Percentiles rank a stretch among this genome's conserved stretches.
Conservation (phyloP, 2,113 vertebrate genomes). For the Pterocles orientalis region DNA sequence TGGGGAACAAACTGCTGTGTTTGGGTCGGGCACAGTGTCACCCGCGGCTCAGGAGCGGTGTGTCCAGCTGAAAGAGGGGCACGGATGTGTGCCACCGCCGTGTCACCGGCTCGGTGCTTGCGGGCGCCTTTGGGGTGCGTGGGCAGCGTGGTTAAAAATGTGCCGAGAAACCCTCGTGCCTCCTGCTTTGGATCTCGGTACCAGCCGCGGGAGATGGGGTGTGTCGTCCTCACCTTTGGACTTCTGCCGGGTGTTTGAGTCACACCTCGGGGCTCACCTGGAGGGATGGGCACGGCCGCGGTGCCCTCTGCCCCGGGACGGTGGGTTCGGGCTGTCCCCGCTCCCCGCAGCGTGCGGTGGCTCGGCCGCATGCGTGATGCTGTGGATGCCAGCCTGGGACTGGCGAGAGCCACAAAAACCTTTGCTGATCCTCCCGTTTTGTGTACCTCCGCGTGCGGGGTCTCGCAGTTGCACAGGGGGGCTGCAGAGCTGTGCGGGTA, state of each 20-base stretch:
- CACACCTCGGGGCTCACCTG: not conserved
- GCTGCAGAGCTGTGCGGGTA: too few species aligned
- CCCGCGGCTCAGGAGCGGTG: not conserved
- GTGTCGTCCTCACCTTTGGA: not conserved
- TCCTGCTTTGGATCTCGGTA: not conserved
- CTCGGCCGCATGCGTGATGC: not conserved
- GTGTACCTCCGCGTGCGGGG: not conserved
- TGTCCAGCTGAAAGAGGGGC: not conserved
- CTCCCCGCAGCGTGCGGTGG: not conserved
- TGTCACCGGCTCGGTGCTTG: not conserved
- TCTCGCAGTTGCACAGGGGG: not conserved
- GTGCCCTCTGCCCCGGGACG: not conserved
- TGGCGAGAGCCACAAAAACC: not conserved
- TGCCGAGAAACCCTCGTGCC: not conserved
- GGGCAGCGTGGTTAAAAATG: not conserved
- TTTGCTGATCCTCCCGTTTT: not conserved
- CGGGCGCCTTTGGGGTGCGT: not conserved
- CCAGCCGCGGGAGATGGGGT: not conserved
- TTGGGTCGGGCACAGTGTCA: not conserved
- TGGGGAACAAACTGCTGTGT: not conserved
- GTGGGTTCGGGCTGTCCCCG: not conserved
- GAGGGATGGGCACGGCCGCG: accelerated
- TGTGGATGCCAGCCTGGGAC: not conserved
- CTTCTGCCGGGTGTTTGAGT: not conserved
- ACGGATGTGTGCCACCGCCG: not conserved